Conservation (phyloP, 2,888 invertebrate genomes). For the Coenonympha arcania region DNA sequence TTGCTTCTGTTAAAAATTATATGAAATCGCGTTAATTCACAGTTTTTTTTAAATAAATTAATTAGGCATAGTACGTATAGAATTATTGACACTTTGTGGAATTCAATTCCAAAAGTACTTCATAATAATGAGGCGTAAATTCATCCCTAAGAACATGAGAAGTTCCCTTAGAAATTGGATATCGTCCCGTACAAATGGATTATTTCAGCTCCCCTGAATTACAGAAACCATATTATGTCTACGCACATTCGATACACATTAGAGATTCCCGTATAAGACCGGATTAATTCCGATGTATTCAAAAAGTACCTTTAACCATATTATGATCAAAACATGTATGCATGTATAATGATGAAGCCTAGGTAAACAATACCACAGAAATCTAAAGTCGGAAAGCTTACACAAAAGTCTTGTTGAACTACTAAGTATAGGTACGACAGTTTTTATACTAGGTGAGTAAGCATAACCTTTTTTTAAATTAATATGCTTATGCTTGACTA, state of each 20-base stretch:
- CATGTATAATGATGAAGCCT: background rate
- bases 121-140: background rate
- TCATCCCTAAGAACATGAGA: constrained; percentile 40
- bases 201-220: constrained; percentile 65
- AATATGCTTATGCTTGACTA: no score
- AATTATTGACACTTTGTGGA: background rate
- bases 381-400: no score
- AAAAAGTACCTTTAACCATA: constrained; percentile 49
- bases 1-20: no score
- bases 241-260: constrained; percentile 58
- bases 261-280: constrained; percentile 57
- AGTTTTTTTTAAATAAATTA: no score
- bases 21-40: no score
- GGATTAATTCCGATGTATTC: constrained; percentile 63
- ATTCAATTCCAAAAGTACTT: background rate
- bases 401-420: no score
- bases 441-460: no score
- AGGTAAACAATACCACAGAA: background rate
- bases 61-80: background rate
- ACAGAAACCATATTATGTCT: constrained; percentile 71
- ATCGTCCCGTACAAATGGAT: constrained; percentile 60
- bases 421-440: no score
- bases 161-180: constrained; percentile 63
- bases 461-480: no score
- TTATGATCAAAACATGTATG: constrained; percentile 26